phyloP scores from a whole-genome alignment of 2,113 vertebrate genomes.

The Apistogramma diplotaenia region DNA sequence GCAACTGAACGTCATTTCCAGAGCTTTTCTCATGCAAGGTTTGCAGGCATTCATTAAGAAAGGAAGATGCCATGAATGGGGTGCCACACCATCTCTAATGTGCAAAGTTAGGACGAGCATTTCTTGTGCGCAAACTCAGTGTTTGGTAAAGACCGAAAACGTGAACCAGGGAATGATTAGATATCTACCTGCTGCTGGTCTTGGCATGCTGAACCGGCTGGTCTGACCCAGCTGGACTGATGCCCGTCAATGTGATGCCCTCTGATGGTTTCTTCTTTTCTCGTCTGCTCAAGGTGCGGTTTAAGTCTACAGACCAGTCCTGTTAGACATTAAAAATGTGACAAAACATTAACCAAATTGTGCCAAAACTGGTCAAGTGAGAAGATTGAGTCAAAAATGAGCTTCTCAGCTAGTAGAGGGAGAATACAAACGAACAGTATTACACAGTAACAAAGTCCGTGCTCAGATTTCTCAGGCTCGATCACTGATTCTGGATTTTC shows the following conservation, averaged over 20 bases:
- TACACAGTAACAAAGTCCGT: not conserved
- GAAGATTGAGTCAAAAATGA: not conserved
- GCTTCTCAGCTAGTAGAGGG: not conserved
- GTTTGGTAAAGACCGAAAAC: not conserved
- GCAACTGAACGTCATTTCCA: constrained; percentile 15
- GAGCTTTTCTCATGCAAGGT: not conserved
- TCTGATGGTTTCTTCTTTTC: constrained; percentile 91
- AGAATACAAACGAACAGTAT: constrained; percentile 24
- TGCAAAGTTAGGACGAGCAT: not conserved
- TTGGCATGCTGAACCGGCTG: constrained; percentile 80
- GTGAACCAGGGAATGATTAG: not conserved
- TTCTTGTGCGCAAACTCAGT: not conserved
- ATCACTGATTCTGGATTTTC: not conserved
- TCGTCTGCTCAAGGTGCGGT: constrained; percentile 89
- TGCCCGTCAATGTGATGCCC: constrained; percentile 90
- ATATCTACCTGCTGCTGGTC: constrained; percentile 80
- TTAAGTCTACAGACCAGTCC: constrained; percentile 96
- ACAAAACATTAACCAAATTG: not conserved
- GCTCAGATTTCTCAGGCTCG: not conserved
- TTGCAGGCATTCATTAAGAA: constrained; percentile 25
- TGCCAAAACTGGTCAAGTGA: not conserved
- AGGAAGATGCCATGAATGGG: not conserved
- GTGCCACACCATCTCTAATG: not conserved
- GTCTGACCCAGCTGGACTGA: constrained; percentile 87
- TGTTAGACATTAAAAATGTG: constrained; percentile 50